Base-by-base conservation (phyloP, 2,797 vertebrate genomes). In the Myotis pilosus region DNA sequence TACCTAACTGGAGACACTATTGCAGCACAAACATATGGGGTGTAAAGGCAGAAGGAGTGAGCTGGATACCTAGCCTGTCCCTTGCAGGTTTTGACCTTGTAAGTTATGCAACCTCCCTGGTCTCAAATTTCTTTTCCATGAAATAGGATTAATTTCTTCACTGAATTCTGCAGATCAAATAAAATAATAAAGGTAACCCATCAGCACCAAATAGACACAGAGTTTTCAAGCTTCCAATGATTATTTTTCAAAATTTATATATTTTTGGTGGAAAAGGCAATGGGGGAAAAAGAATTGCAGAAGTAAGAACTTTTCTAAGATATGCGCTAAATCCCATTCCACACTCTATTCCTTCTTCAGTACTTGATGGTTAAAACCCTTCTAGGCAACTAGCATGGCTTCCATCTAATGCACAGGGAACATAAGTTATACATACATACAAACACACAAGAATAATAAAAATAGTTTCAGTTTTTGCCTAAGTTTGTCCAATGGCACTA, bases 81-180 rank as follows among this genome's bases (percentile, higher is more conserved):
- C 16, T 36, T 36, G 69, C 22, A 80, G 66, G 9, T 51, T 68
- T 60, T 83, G 82, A 91, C 89, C 83, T 92, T 85, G 19, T 28
- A 47, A 85, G 55, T 80, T 92, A 89, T 44, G 91, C 79, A 94
- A 57, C 82, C 53, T 92, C 28, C 51, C 44, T 68, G 20, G 20
- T 76, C 78, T 95, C 93, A 92, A 15, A 82, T 96, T 94, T 96
- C 91, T 88, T 80, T 89, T 41, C 51, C 79, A 38, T 87, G 44
- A 86, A 92, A 87, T 38, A 88, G 84, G 51, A 94, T 93, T 95
- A 86, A 69, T 83, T 85, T 49, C 44, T 88, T 95, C 72, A 62
- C 11, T 33, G 28, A 68, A 30, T 85, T 85, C 22, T 72, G 22
- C 92, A 47, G 74, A 93, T 66, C 90, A 91, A 60, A 75, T 83